A percentile compares a stretch with the other conserved stretches of the same genome.
phyloP scores from a whole-genome alignment of 2,888 invertebrate genomes.

The Papilio gigon region DNA sequence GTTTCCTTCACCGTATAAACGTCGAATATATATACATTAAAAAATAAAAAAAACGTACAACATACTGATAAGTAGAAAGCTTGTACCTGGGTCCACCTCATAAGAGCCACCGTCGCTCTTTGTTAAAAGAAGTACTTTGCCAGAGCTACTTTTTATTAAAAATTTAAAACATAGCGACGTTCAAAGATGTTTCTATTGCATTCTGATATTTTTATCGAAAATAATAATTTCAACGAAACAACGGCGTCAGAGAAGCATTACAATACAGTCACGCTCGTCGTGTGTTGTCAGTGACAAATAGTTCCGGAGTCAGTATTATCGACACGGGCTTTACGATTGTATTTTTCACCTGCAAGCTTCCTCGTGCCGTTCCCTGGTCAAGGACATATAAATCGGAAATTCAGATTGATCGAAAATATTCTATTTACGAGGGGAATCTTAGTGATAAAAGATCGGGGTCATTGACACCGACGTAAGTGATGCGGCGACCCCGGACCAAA shows the following conservation, averaged over 20 bases:
- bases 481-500: constrained; percentile 44
- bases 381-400: constrained; percentile 60
- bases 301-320: constrained; percentile 27
- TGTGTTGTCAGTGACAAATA: constrained; percentile 34
- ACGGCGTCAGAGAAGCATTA: constrained; percentile 13
- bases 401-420: constrained; percentile 57
- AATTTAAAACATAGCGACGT: not conserved
- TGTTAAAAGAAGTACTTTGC: too few relatives aligned
- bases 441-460: constrained; percentile 53
- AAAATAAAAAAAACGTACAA: too few relatives aligned
- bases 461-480: constrained; percentile 49
- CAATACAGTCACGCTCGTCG: constrained; percentile 15
- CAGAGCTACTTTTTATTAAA: too few relatives aligned
- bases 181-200: not conserved
- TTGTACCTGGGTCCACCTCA: too few relatives aligned
- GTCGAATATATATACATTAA: too few relatives aligned
- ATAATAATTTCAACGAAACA: constrained; percentile 3
- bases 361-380: constrained; percentile 56
- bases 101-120: too few relatives aligned
- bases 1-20: too few relatives aligned
- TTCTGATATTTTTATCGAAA: not conserved
- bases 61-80: too few relatives aligned
- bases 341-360: constrained; percentile 49
- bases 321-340: constrained; percentile 39
- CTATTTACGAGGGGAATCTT: constrained; percentile 48